phyloP scores from a whole-genome alignment of 2,888 invertebrate genomes.

The Lobophora halterata region DNA sequence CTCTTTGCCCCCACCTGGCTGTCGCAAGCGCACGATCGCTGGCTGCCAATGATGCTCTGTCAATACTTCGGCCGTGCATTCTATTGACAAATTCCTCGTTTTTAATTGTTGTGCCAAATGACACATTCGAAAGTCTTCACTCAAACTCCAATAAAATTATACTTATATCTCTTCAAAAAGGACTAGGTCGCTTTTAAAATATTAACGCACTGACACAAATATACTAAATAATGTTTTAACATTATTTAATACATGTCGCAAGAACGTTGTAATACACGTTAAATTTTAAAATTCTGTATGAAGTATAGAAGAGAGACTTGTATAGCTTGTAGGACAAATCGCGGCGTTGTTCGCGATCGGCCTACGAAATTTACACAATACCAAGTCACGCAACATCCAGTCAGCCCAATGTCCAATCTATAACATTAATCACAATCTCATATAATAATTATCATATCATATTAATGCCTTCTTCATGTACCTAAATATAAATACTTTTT shows the following conservation, averaged over 20 bases:
- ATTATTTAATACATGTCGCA: too few species aligned
- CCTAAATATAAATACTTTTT: too few species aligned
- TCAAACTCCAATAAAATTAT: conserved; percentile 1
- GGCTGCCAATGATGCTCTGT: conserved; percentile 76
- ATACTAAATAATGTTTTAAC: too few species aligned
- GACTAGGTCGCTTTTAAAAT: conserved; percentile 2
- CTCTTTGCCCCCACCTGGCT: conserved; percentile 72
- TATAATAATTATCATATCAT: too few species aligned
- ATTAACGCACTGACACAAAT: neutral
- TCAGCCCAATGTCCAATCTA: too few species aligned
- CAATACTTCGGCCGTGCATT: conserved; percentile 71
- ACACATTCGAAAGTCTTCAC: conserved; percentile 33
- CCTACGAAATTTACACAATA: too few species aligned
- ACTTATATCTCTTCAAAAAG: neutral
- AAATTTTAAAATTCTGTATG: conserved; percentile 29
- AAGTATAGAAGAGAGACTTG: too few species aligned
- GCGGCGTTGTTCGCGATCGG: too few species aligned
- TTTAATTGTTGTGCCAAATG: conserved; percentile 65
- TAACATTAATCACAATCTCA: too few species aligned
- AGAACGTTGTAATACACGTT: conserved; percentile 36
- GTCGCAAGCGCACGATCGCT: conserved; percentile 57
- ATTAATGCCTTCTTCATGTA: too few species aligned
- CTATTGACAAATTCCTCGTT: conserved; percentile 60
- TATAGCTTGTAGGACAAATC: too few species aligned
- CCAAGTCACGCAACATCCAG: too few species aligned